Percentiles rank a stretch among this genome's conserved stretches.
These are phyloP conservation scores for Saccostrea echinata DNA, from an alignment of 1,140 invertebrate species.

Conservation along the genomic window DNA sequence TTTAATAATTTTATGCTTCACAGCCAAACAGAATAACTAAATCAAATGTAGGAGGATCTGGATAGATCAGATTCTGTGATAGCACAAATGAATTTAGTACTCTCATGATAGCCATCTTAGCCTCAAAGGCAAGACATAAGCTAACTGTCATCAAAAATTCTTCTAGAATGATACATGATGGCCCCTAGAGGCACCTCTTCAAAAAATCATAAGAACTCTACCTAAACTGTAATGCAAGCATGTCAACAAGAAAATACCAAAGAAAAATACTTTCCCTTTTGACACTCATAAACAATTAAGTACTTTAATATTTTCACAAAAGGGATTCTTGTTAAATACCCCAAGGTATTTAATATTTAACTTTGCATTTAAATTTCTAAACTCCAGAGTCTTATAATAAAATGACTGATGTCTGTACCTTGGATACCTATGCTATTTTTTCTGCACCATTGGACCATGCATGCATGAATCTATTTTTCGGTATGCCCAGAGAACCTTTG, in stretches of 20 bases:
- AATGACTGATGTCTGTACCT: not conserved
- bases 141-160: not conserved
- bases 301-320: constrained; percentile 20
- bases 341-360: constrained; percentile 26
- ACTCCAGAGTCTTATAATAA: not conserved
- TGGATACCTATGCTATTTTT: not conserved
- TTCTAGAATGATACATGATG: not conserved
- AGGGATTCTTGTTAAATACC: constrained; percentile 23
- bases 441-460: not conserved
- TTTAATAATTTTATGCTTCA: not conserved
- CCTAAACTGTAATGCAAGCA: not conserved
- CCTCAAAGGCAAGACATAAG: not conserved
- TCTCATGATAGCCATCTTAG: constrained; percentile 7
- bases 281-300: constrained; percentile 25
- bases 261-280: constrained; percentile 25
- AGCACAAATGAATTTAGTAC: not conserved
- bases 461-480: not conserved
- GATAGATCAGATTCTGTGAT: constrained; percentile 3
- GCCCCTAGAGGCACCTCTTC: not conserved
- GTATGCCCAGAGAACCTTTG: not conserved
- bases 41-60: not conserved
- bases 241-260: constrained; percentile 14
- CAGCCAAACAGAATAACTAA: not conserved
- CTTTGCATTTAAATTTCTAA: constrained; percentile 21
- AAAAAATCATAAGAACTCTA: not conserved